phyloP scores from a whole-genome alignment of 2,113 vertebrate genomes.

The Asarcornis scutulata region DNA sequence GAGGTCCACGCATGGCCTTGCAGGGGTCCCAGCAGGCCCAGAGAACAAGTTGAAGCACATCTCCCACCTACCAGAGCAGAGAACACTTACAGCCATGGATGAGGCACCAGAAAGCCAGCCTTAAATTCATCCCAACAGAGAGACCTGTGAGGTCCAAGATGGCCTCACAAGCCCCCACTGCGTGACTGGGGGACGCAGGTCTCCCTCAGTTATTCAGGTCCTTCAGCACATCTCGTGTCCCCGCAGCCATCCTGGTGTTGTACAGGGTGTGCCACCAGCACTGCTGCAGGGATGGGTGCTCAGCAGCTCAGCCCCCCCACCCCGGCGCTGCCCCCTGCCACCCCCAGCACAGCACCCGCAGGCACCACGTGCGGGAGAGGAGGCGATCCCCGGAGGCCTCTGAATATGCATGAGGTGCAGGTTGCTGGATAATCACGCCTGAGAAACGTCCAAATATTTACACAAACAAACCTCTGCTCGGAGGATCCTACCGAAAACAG shows the following conservation, averaged over 20 bases:
- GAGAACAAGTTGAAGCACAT: rapidly evolving
- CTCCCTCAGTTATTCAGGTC: not conserved
- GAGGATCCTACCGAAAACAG: slow-evolving; percentile 50
- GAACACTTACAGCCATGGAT: rapidly evolving
- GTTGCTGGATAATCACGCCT: slow-evolving; percentile 44
- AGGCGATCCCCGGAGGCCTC: not conserved
- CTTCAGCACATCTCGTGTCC: not conserved
- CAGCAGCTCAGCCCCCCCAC: rapidly evolving
- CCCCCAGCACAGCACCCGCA: not conserved
- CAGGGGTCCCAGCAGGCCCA: rapidly evolving
- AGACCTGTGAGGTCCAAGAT: not conserved
- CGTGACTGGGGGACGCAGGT: rapidly evolving
- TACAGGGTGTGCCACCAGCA: not conserved
- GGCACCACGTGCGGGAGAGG: not conserved
- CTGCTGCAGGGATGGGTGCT: too few relatives aligned
- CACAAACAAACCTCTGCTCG: slow-evolving; percentile 56
- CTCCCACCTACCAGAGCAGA: not conserved
- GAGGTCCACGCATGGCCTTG: rapidly evolving
- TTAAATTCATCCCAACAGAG: not conserved
- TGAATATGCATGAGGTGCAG: slow-evolving; percentile 68
- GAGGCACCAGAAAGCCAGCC: not conserved
- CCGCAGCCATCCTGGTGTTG: not conserved
- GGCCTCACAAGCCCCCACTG: not conserved
- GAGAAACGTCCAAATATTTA: slow-evolving; percentile 68
- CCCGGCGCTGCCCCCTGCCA: not conserved